Evolutionary conservation across 2,113 vertebrate species (phyloP), one percentile per base, ranked within the genome.

Genomic region (Terrapene triunguis): DNA sequence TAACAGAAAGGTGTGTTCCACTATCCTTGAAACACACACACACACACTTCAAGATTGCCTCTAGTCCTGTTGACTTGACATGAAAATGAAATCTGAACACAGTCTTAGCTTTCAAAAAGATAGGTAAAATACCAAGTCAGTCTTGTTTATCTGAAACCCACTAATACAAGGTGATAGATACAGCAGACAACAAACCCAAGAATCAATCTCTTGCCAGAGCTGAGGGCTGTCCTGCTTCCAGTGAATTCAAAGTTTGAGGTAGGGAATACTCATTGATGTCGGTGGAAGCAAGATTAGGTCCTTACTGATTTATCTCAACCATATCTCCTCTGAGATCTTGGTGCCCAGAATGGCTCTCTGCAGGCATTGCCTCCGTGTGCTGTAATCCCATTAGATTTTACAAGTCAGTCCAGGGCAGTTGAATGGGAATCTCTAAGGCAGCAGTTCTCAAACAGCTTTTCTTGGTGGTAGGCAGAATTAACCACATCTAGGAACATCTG

Each of bases 321-420:
- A 59, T 62, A 2, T 44, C 89, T 93, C 93, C 94, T 95, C 94
- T 93, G 89, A 81, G 89, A 51, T 94, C 57, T 86, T 93, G 90
- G 95, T 94, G 94, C 93, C 84, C 50, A 82, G 74, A 57, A 92
- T 90, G 94, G 89, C 89, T 95, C 96, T 96, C 91, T 94, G 84
- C 57, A 83, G 88, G 88, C 74, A 44, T 89, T 88, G 47, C 82
- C 89, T 84, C 57, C 42, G 2, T 10, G 13, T 92, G 86, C 69
- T 90, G 51, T 93, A 25, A 95, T 95, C 96, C 91, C 89, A 90
- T 95, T 94, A 87, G 54, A 3, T 13, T 47, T 92, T 94, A 65
- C 51, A 95, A 95, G 95, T 93, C 94, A 93, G 86, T 44, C 88
- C 90, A 94, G 93, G 95, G 85, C 89, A 84, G 59, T 69, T 89